These are phyloP conservation scores for Mythimna albipuncta DNA, from an alignment of 2,888 invertebrate genomes.

Conservation along the genomic window DNA sequence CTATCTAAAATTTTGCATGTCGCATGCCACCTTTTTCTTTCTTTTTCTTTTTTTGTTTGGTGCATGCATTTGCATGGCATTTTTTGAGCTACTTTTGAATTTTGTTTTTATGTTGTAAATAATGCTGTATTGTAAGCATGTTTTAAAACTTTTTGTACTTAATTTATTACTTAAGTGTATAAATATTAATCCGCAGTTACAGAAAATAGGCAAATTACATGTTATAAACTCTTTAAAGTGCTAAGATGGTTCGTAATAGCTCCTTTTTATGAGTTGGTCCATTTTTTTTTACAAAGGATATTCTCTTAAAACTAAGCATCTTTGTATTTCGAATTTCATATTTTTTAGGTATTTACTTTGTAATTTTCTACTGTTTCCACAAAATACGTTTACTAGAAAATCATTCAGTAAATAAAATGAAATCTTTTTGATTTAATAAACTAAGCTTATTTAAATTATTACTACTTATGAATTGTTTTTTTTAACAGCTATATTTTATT, in stretches of 20 bases:
- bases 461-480: no score
- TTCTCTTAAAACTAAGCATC: background rate
- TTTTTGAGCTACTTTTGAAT: slow-evolving; percentile 28
- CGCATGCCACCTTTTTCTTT: slow-evolving; percentile 54
- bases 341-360: no score
- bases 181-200: background rate
- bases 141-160: background rate
- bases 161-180: background rate
- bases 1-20: slow-evolving; percentile 71
- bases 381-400: background rate
- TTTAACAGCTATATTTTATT: background rate
- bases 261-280: no score
- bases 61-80: slow-evolving; percentile 47
- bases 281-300: background rate
- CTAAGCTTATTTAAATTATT: background rate
- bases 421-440: background rate
- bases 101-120: background rate
- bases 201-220: background rate
- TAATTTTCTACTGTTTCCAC: background rate
- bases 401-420: background rate
- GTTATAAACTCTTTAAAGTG: background rate
- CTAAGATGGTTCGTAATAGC: background rate
- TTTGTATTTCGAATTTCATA: no score
- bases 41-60: slow-evolving; percentile 17
- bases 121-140: slow-evolving; percentile 2